A percentile compares a stretch with the other conserved stretches of the same genome.
Evolutionary conservation across 2,113 vertebrate species (phyloP).

Genomic region (Equus przewalskii): DNA sequence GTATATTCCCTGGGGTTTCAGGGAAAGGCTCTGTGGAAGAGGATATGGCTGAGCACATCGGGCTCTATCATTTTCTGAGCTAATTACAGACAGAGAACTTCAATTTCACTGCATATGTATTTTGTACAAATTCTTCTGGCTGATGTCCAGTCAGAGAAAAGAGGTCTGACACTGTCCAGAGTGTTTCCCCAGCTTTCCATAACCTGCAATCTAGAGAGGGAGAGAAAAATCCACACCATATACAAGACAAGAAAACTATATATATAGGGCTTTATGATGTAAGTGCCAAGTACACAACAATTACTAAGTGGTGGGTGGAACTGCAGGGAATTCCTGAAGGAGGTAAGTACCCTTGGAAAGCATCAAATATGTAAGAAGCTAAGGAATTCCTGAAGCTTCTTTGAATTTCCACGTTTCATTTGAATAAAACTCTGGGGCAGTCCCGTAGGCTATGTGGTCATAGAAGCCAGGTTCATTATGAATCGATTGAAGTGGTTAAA

Average conservation of each 20-base stretch:
- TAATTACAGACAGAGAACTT: constrained; percentile 31
- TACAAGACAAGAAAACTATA: not conserved
- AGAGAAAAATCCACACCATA: not conserved
- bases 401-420: not conserved
- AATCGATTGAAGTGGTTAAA: not conserved
- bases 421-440: not conserved
- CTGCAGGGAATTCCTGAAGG: not conserved
- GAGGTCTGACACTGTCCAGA: not conserved
- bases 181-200: not conserved
- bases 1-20: not conserved
- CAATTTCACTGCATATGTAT: not conserved
- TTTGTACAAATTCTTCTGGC: not conserved
- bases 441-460: not conserved
- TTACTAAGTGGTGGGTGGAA: not conserved
- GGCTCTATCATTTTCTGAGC: not conserved
- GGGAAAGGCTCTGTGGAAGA: not conserved
- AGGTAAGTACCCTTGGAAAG: not conserved
- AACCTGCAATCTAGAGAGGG: constrained; percentile 10
- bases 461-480: not conserved
- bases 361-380: not conserved
- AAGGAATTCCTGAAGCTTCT: not conserved
- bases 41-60: not conserved
- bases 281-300: not conserved
- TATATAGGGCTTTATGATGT: not conserved
- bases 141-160: constrained; percentile 29